A percentile compares a stretch with the other conserved stretches of the same genome.
These are phyloP conservation scores for Phalacrocorax brasilianus DNA, from an alignment of 2,113 vertebrate species.

Conservation along the genomic window DNA sequence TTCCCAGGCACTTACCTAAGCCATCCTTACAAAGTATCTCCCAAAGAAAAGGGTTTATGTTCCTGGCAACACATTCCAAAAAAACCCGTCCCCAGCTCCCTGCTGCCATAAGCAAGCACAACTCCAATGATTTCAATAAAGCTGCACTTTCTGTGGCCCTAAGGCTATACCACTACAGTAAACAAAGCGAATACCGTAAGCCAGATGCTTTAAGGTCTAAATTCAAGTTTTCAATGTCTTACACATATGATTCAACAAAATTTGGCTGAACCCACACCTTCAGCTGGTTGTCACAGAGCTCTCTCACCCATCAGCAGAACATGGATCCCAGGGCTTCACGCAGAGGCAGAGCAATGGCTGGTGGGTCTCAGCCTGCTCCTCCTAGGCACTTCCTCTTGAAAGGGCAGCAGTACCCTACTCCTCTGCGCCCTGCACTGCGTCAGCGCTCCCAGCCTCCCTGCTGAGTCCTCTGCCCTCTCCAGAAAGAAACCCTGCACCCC, in stretches of 20 bases:
- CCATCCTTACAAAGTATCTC: conserved; percentile 3
- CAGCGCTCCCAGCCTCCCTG: not conserved
- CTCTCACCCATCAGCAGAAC: not conserved
- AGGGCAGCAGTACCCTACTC: rapidly evolving
- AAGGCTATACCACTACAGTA: conserved; percentile 16
- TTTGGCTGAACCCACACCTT: not conserved
- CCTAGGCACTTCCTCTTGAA: not conserved
- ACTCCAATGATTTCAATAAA: conserved; percentile 40
- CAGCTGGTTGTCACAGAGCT: not conserved
- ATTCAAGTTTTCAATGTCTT: not conserved
- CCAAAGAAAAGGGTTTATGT: conserved; percentile 33
- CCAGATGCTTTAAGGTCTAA: conserved; percentile 34
- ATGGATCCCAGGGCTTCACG: not conserved
- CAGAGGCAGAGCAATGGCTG: not conserved
- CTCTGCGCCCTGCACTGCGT: not conserved
- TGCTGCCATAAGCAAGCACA: conserved; percentile 27
- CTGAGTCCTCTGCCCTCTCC: not conserved
- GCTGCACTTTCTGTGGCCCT: conserved; percentile 35
- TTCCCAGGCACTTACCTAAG: not conserved
- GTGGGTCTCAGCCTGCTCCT: not conserved
- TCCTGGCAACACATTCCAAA: not conserved
- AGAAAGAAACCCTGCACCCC: not conserved
- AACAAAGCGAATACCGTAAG: conserved; percentile 33
- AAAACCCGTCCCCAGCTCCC: not conserved
- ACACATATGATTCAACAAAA: not conserved